Evolutionary conservation across 2,797 vertebrate species (phyloP), one percentile per base, ranked within the genome.

Genomic region (Scomberomorus guttatus): DNA sequence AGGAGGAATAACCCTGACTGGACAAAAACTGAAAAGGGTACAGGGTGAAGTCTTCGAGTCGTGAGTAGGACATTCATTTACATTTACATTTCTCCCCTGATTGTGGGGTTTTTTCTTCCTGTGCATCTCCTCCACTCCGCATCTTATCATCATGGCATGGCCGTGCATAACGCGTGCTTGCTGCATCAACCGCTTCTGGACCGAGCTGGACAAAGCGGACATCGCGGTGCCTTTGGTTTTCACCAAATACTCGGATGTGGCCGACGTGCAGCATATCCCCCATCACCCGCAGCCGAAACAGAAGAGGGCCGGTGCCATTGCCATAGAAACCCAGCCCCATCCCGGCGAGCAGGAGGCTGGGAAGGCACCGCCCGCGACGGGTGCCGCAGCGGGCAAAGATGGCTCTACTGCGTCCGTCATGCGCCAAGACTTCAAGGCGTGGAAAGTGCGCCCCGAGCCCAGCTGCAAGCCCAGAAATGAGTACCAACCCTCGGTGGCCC

Each of bases 131-230:
- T 42, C 1, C 39, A 29, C 81, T 79, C 58, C 18, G 13, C 39
- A 44, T 17, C 39, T 51, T 59, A 54, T 48, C 81, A 80, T n/a
- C 79, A 99, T 99, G 98, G 98, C 98, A 65, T 99, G 98, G 98
- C 98, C 98, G 82, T 99, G 98, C 94, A 97, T 99, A 75, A 99
- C 97, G 86, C 96, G 98, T 87, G 98, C 98, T 25, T 99, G 98
- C 96, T 99, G 98, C 96, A 98, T 99, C 86, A 98, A 98, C 81
- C 98, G 98, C 50, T 98, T 98, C 85, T 99, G 98, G 98, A 98
- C 95, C 91, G 98, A 99, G 92, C 91, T 99, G 83, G 98, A 99
- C 90, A 99, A 99, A 92, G 98, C 93, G 65, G 98, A 99, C 92
- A 98, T 99, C 88, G 97, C 98, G 1, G 97, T 99, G 82, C 98